Evolutionary conservation across 1,140 invertebrate species (phyloP), one percentile per base, ranked within the genome.

Genomic region (Papilio glaucus): DNA sequence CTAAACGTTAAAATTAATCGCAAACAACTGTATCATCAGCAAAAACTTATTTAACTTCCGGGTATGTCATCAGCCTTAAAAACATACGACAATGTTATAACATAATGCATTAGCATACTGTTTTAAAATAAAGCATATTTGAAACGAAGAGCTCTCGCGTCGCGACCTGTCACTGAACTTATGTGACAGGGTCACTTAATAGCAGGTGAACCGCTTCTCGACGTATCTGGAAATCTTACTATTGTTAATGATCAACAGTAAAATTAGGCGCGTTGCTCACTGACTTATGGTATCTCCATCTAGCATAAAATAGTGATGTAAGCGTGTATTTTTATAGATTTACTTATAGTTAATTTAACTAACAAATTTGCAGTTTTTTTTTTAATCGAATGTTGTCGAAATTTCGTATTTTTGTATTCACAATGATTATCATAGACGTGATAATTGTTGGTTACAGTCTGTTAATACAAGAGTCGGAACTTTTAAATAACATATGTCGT

Each of bases 1-100:
- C 18, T 53, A 21, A 53, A 53, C 49, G 49, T 53, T 53, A 53
- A 53, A 53, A 53, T 18, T 53, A 24, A 53, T 33, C 29, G 29
- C 7, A 49, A 21, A 8, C 18, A 53, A 53, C 18, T 33, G 10
- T 12, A 53, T 53, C 12, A 41, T 41, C 4, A 33, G 2, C 29
- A 33, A 2, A 41, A 0, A 41, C 10, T 1, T 13, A 53, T 18
- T 24, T 21, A 4, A 24, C n/a, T 53, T 53, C 49, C 21, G 18
- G 1, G 18, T 53, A 4, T 21, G 21, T 24, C 21, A 24, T 24
- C 21, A 4, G 13, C 13, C 12, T 41, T 41, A 0, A 53, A 53
- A 12, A 24, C 1, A 49, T 18, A 4, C n/a, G 15, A 21, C 5
- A 42, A 15, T 42, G 13, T 12, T 42, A 12, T 39, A 10, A 8